A percentile compares a stretch with the other conserved stretches of the same genome.
These are phyloP conservation scores for Alectura lathami DNA, from an alignment of 2,113 vertebrate species.

Conservation along the genomic window DNA sequence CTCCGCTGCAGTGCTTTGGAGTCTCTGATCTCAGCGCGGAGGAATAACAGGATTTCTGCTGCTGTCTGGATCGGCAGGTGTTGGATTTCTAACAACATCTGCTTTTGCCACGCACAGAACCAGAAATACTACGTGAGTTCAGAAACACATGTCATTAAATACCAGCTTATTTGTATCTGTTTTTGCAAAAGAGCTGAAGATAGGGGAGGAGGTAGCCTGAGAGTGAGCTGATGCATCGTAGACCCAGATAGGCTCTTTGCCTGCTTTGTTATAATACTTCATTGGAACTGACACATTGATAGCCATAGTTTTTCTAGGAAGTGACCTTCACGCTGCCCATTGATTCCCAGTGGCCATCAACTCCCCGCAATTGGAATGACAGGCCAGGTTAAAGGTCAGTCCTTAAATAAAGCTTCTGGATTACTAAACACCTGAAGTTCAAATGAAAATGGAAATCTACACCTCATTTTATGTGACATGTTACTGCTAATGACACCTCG, in stretches of 20 bases:
- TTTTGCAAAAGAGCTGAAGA: background rate
- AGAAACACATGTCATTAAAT: background rate
- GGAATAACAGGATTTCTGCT: background rate
- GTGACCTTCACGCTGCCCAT: slow-evolving; percentile 85
- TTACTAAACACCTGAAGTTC: slow-evolving; percentile 80
- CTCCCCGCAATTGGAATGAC: slow-evolving; percentile 81
- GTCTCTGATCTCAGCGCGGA: background rate
- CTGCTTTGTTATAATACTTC: slow-evolving; percentile 82
- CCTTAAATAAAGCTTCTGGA: slow-evolving; percentile 87
- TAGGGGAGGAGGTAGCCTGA: background rate
- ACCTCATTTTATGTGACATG: slow-evolving; percentile 71
- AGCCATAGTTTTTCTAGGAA: slow-evolving; percentile 85
- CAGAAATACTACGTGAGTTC: background rate
- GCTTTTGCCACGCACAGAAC: background rate
- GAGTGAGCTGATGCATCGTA: background rate
- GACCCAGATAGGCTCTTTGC: slow-evolving; percentile 71
- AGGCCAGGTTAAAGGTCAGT: slow-evolving; percentile 84
- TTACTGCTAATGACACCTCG: slow-evolving; percentile 59
- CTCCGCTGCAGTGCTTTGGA: background rate
- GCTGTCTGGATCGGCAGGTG: fast-evolving
- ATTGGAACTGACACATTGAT: slow-evolving; percentile 87
- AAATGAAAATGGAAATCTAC: slow-evolving; percentile 85
- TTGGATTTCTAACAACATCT: background rate
- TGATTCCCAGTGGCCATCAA: slow-evolving; percentile 84
- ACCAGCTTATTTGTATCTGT: slow-evolving; percentile 41